phyloP scores from a whole-genome alignment of 1,140 invertebrate genomes.

The Philaenus spumarius region DNA sequence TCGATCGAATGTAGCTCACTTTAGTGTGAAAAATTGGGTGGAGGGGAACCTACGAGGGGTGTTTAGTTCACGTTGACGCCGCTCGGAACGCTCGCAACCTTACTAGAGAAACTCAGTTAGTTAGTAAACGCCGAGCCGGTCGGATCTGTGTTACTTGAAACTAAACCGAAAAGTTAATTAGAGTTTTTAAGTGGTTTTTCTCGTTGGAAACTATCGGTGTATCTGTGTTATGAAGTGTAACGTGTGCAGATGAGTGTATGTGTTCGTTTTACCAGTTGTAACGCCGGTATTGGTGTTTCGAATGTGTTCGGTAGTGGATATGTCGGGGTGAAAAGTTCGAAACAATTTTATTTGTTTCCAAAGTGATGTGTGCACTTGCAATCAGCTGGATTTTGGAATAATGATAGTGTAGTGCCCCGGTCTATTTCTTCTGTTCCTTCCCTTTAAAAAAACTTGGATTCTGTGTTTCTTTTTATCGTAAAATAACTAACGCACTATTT shows the following conservation, averaged over 20 bases:
- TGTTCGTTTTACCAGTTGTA: background rate
- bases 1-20: constrained; percentile 10
- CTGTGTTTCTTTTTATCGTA: too few species aligned
- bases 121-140: constrained; percentile 5
- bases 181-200: background rate
- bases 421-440: too few species aligned
- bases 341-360: too few species aligned
- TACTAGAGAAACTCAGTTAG: background rate
- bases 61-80: constrained; percentile 2
- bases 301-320: background rate
- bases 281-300: background rate
- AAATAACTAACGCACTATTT: too few species aligned
- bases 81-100: background rate
- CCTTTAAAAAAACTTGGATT: too few species aligned
- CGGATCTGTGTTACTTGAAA: background rate
- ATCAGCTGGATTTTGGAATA: too few species aligned
- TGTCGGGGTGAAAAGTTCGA: too few species aligned
- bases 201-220: background rate
- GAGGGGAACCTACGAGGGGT: background rate
- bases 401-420: too few species aligned
- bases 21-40: constrained; percentile 14
- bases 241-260: background rate
- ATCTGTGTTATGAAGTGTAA: background rate
- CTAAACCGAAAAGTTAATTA: background rate
- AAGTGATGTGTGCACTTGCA: too few species aligned